Conservation (phyloP, 2,797 vertebrate genomes). For the Hippopotamyrus pictus region DNA sequence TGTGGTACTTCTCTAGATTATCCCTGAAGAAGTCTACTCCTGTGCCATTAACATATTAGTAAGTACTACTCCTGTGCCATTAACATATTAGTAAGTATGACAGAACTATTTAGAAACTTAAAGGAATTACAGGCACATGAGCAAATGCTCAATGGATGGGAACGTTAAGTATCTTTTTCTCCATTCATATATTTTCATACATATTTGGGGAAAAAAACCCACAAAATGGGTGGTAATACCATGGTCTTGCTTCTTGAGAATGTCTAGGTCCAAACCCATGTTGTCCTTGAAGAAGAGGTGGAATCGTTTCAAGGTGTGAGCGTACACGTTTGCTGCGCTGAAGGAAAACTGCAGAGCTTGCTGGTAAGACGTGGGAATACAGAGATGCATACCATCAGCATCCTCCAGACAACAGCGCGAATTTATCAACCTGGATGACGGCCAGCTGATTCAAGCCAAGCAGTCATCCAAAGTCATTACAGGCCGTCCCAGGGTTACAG, state of each 20-base stretch:
- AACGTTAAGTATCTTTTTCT: neutral
- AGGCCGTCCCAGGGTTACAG: neutral
- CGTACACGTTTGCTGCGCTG: constrained; percentile 60
- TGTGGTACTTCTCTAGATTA: constrained; percentile 67
- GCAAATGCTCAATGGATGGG: neutral
- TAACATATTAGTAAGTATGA: neutral
- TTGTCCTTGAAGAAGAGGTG: constrained; percentile 70
- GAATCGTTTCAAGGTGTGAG: constrained; percentile 66
- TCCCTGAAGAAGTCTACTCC: constrained; percentile 67
- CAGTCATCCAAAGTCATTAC: neutral
- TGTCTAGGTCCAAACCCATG: constrained; percentile 66
- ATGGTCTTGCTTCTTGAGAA: constrained; percentile 61
- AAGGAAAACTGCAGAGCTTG: constrained; percentile 65
- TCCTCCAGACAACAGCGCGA: neutral
- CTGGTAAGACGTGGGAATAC: constrained; percentile 43
- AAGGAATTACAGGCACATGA: neutral
- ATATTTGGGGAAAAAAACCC: neutral
- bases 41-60: constrained; percentile 35
- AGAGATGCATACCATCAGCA: neutral
- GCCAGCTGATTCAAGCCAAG: neutral
- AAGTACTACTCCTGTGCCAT: constrained; percentile 52
- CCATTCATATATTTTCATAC: neutral
- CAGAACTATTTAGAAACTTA: neutral
- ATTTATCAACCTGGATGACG: neutral
- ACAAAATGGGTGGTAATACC: constrained; percentile 49